These are phyloP conservation scores for Denticeps clupeoides DNA, from an alignment of 2,797 vertebrate genomes.

Conservation along the genomic window DNA sequence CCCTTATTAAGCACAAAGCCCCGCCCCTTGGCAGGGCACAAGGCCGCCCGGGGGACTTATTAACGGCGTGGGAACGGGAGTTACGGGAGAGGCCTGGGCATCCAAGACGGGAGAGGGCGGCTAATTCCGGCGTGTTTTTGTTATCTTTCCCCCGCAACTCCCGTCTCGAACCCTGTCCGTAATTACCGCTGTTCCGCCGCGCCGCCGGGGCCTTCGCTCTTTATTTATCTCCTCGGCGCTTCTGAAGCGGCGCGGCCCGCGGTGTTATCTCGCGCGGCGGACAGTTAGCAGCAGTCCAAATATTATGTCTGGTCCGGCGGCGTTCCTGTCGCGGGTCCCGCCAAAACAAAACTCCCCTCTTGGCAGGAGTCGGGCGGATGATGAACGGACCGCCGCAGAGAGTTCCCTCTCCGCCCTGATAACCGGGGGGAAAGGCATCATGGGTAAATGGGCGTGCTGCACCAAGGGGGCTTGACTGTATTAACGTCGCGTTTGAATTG, in stretches of 20 bases:
- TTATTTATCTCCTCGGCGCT: slow-evolving; percentile 34
- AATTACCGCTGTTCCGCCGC: slow-evolving; percentile 28
- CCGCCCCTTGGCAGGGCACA: no score
- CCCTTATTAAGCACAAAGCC: no score
- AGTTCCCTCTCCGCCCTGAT: no score
- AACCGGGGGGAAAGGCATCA: no score
- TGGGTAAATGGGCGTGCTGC: no score
- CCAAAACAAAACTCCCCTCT: slow-evolving; percentile 30
- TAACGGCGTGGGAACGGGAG: slow-evolving; percentile 21
- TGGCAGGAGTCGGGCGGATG: no score
- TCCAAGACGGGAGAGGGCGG: slow-evolving; percentile 21
- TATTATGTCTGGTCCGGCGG: slow-evolving; percentile 74
- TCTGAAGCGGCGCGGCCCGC: slow-evolving; percentile 41
- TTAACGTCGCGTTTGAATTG: no score
- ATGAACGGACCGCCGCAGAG: no score
- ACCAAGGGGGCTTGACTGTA: no score
- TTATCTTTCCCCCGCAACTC: slow-evolving; percentile 29
- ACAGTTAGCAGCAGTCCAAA: slow-evolving; percentile 63
- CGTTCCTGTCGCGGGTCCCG: slow-evolving; percentile 56
- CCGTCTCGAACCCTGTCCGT: slow-evolving; percentile 20
- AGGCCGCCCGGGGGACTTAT: slow-evolving; percentile 7
- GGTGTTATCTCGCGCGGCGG: slow-evolving; percentile 33
- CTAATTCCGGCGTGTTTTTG: slow-evolving; percentile 33
- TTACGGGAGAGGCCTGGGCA: not conserved
- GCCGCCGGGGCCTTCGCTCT: slow-evolving; percentile 35